These are phyloP conservation scores for Cyanoramphus novaezelandiae DNA, from an alignment of 2,113 vertebrate genomes.

Conservation along the genomic window DNA sequence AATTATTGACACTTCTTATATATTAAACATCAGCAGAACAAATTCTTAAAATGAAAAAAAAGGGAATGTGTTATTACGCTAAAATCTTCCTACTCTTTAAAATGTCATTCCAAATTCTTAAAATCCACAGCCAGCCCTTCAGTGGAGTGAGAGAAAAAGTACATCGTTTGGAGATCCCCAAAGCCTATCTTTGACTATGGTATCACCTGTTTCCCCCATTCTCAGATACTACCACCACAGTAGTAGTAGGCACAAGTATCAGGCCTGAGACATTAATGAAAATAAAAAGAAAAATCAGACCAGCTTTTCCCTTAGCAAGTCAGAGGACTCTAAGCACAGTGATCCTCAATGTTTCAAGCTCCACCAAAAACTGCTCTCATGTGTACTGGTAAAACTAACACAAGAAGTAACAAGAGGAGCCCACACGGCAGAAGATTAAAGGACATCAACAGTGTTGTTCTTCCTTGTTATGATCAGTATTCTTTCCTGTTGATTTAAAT, in stretches of 20 bases:
- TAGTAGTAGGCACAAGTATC: background rate
- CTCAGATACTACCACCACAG: background rate
- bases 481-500: background rate
- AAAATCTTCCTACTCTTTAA: background rate
- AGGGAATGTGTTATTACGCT: background rate
- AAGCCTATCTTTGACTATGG: background rate
- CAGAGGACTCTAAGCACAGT: background rate
- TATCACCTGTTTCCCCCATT: background rate
- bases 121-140: background rate
- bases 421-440: background rate
- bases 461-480: background rate
- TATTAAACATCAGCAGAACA: slow-evolving; percentile 32
- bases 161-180: background rate
- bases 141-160: background rate
- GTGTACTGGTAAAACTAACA: background rate
- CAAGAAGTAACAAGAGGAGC: background rate
- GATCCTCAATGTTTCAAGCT: background rate
- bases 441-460: background rate
- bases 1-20: slow-evolving; percentile 53
- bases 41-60: background rate
- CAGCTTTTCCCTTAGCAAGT: background rate
- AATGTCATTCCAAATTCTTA: background rate
- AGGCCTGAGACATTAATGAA: background rate
- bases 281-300: background rate
- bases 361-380: accelerated